Evolutionary conservation across 2,888 invertebrate genomes (phyloP).

Genomic region (Lamellibrachia satsuma): DNA sequence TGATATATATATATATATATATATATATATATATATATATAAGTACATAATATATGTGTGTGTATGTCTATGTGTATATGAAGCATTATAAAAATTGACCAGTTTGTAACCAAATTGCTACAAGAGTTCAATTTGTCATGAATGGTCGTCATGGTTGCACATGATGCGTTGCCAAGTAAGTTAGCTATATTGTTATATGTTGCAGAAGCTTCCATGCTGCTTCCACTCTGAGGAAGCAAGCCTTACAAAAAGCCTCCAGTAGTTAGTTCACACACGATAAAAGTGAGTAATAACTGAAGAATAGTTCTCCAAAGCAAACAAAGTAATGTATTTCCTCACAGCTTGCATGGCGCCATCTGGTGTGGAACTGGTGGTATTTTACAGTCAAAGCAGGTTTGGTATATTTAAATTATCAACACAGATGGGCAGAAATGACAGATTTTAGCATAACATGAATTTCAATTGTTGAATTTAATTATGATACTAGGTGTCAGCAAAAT

Average conservation of each 20-base stretch:
- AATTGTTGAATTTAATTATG: background rate
- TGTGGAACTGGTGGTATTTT: background rate
- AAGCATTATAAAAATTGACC: background rate
- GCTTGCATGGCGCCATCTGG: background rate
- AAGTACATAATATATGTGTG: too few relatives aligned
- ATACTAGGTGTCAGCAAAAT: background rate
- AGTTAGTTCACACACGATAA: background rate
- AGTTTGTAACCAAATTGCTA: background rate
- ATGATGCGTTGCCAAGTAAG: background rate
- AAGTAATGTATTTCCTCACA: background rate
- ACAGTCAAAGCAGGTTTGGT: background rate
- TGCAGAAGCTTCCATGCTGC: background rate
- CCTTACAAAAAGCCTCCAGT: background rate
- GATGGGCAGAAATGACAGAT: too few relatives aligned
- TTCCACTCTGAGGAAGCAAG: slow-evolving; percentile 1
- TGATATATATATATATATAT: background rate
- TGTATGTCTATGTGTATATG: background rate
- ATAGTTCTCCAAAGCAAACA: background rate
- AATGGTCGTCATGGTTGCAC: background rate
- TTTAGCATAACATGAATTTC: background rate
- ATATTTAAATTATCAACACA: background rate
- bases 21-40: too few relatives aligned
- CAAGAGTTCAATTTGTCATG: background rate
- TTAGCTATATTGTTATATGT: background rate
- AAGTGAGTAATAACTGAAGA: background rate